Evolutionary conservation across 2,113 vertebrate species (phyloP).

Genomic region (Merops nubicus): DNA sequence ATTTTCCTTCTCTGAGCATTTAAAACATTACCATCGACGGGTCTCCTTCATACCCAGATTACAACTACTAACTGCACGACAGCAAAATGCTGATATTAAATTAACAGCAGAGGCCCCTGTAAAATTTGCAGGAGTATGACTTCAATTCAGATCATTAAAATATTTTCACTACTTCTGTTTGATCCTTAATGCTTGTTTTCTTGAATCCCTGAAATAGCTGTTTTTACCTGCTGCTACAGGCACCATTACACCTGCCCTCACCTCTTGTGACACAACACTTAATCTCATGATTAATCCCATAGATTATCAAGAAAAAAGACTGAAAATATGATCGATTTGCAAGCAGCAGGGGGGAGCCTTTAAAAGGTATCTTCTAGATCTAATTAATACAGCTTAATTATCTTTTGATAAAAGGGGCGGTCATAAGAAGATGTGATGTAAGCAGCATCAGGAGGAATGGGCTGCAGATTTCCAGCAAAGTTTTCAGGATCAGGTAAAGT

Average conservation of each 20-base stretch:
- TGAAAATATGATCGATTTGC: background rate
- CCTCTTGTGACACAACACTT: background rate
- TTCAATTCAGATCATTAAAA: background rate
- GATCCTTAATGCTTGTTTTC: background rate
- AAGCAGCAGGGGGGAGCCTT: background rate
- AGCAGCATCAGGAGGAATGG: background rate
- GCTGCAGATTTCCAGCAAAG: background rate
- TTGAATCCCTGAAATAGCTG: background rate
- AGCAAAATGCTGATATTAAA: background rate
- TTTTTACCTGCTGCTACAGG: background rate
- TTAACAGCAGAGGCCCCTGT: background rate
- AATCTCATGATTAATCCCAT: fast-evolving
- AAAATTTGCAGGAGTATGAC: background rate
- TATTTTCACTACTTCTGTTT: background rate
- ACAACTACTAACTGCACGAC: background rate
- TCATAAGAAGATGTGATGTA: background rate
- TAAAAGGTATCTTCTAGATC: background rate
- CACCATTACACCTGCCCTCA: background rate
- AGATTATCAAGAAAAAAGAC: background rate
- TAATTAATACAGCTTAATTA: background rate
- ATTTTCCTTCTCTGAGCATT: background rate
- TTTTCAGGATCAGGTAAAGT: background rate
- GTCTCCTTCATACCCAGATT: background rate
- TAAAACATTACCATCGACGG: background rate
- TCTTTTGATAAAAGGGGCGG: background rate